Evolutionary conservation across 1,140 invertebrate genomes (phyloP).

Genomic region (Sycophaga agraensis): DNA sequence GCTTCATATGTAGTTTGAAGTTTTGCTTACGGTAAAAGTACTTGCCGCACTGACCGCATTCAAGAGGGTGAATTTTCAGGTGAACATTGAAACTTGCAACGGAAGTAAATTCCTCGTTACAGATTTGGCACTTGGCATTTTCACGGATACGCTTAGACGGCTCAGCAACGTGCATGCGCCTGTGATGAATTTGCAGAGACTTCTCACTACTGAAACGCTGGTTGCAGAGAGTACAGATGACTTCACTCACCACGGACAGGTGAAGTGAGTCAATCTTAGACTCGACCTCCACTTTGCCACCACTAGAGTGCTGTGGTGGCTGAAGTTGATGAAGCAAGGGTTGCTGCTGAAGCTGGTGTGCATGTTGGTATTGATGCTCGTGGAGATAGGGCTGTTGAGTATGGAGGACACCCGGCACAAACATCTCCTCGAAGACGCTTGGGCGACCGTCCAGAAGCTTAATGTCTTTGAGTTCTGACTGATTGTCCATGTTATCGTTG

Average conservation of each 20-base stretch:
- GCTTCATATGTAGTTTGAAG: constrained; percentile 74
- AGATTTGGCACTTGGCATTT: constrained; percentile 61
- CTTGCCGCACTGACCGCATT: constrained; percentile 77
- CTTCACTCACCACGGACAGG: constrained; percentile 40
- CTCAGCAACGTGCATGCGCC: constrained; percentile 53
- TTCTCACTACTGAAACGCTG: constrained; percentile 52
- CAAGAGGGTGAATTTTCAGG: constrained; percentile 75
- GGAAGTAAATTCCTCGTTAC: constrained; percentile 63
- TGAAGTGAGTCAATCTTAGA: constrained; percentile 44
- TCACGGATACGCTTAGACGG: constrained; percentile 49
- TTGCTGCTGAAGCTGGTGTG: constrained; percentile 48
- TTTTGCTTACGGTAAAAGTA: constrained; percentile 73
- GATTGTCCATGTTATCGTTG: constrained; percentile 41
- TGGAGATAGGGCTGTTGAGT: no score
- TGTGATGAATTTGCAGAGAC: constrained; percentile 60
- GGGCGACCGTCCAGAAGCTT: constrained; percentile 52
- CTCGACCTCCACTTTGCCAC: constrained; percentile 41
- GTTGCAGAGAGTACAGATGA: constrained; percentile 48
- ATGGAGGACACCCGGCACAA: constrained; percentile 49
- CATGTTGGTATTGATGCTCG: no score
- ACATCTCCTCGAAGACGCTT: constrained; percentile 54
- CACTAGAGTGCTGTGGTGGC: constrained; percentile 43
- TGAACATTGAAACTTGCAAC: constrained; percentile 68
- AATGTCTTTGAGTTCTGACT: constrained; percentile 51
- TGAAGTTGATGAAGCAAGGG: constrained; percentile 52